Base-by-base conservation (phyloP, 1,140 invertebrate species). In the Plectus sambesii region DNA sequence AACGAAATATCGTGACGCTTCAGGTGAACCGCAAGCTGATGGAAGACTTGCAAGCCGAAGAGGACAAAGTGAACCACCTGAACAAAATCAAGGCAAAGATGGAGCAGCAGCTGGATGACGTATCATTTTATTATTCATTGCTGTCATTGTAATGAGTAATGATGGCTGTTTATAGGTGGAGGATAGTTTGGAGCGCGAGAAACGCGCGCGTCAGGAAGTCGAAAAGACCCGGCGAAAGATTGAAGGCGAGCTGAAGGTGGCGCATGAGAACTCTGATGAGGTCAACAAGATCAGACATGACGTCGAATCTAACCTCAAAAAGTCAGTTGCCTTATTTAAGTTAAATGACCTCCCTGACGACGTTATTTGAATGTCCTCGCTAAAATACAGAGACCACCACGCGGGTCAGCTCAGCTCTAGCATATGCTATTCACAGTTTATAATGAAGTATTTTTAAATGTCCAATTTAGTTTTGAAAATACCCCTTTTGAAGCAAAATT, bases 41-140 rank as follows among this genome's bases (percentile, higher is more conserved):
- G 58, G 92, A 96, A 70, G 88, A 94, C 72, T 80, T 98, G 9
- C 86, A 94, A 73, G 86, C 87, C 52, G 85, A 92, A 62, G 93
- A 98, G 73, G 93, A 99, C 75, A 98, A 47, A 75, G 87, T 96
- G 64, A 97, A 97, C 77, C 92, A 98, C 75, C 80, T 98, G 63
- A 96, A 87, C 79, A 97, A 97, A 75, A 85, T 98, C 48, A 98
- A 97, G 75, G 80, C 84, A 62, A 99, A 97, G 76, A 77, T 97
- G 61, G 93, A 99, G 76, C 87, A 93, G 71, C 96, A 90, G 62
- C 80, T 98, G 49, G 60, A 68, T 43, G 66, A 75, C 19, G 9
- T 58, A 9, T 37, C 41, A 35, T 22, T 44, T 17, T 4, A 4
- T 55, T 6, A 35, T 30, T 20, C n/a, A 24, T n/a, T 35, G 17